A percentile compares a stretch with the other conserved stretches of the same genome.
These are phyloP conservation scores for Molothrus aeneus DNA, from an alignment of 2,797 vertebrate genomes.

Conservation along the genomic window DNA sequence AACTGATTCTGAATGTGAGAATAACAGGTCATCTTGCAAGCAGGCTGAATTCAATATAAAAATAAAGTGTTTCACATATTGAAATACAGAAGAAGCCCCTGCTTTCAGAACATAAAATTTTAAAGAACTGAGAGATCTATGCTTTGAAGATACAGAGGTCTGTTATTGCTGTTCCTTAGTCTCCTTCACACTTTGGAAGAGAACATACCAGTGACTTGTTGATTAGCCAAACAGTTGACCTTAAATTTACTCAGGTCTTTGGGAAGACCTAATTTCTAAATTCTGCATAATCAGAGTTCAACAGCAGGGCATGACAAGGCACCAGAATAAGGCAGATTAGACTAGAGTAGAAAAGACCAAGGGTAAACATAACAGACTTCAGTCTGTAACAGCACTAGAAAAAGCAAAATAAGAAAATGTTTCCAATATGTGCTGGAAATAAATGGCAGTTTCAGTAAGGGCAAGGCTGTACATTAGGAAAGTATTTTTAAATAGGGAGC, in stretches of 20 bases:
- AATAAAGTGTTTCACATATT: neutral
- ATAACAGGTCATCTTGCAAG: constrained; percentile 4
- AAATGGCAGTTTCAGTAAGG: neutral
- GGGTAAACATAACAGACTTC: neutral
- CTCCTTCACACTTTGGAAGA: neutral
- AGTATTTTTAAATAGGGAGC: neutral
- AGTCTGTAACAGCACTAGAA: neutral
- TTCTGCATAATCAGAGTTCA: neutral
- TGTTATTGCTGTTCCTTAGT: neutral
- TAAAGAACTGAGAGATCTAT: neutral
- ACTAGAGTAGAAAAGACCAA: neutral
- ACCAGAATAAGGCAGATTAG: neutral
- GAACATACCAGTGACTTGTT: neutral
- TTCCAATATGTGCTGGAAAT: neutral
- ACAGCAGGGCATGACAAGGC: neutral
- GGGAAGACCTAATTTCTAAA: neutral
- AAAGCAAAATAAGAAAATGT: neutral
- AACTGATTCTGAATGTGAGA: neutral
- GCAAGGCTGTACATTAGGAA: neutral
- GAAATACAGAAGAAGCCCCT: neutral
- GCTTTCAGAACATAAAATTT: neutral
- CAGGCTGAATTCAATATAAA: neutral
- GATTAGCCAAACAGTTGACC: neutral
- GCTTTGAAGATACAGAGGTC: neutral
- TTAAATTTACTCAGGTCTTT: neutral